phyloP scores from a whole-genome alignment of 1,140 invertebrate species.

The Hypothenemus hampei region DNA sequence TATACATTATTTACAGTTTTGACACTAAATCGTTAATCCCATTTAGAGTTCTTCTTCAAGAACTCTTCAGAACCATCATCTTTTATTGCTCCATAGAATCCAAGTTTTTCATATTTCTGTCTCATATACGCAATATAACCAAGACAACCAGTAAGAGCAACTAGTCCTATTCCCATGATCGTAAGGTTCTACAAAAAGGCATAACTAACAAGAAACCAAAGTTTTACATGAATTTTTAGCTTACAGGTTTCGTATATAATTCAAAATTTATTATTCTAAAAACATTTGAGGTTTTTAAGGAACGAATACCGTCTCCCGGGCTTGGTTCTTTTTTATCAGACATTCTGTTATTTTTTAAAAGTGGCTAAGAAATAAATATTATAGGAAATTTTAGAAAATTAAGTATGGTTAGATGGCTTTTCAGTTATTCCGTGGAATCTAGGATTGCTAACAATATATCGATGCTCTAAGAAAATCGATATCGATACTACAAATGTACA shows the following conservation, averaged over 20 bases:
- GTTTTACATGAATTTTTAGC: constrained; percentile 31
- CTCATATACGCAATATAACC: constrained; percentile 79
- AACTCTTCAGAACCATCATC: constrained; percentile 68
- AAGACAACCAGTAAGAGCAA: constrained; percentile 56
- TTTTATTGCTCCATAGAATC: constrained; percentile 71
- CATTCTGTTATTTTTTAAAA: too few species aligned
- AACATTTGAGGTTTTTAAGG: constrained; percentile 60
- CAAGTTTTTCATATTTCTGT: constrained; percentile 65
- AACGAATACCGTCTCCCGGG: constrained; percentile 74
- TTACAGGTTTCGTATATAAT: constrained; percentile 76
- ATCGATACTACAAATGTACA: too few species aligned
- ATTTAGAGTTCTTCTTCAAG: constrained; percentile 72
- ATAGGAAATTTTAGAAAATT: too few species aligned
- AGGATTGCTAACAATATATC: too few species aligned
- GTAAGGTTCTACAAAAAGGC: constrained; percentile 70
- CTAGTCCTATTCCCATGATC: constrained; percentile 69
- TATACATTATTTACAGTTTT: too few species aligned
- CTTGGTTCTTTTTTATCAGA: constrained; percentile 28
- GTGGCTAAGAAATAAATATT: too few species aligned
- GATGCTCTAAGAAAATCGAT: too few species aligned
- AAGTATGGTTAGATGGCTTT: too few species aligned
- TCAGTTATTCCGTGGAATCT: too few species aligned
- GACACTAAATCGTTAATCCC: too few species aligned
- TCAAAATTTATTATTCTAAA: constrained; percentile 79
- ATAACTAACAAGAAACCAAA: too few species aligned